Evolutionary conservation across 2,888 invertebrate species (phyloP), one percentile per base, ranked within the genome.

Genomic region (Drepana falcataria): DNA sequence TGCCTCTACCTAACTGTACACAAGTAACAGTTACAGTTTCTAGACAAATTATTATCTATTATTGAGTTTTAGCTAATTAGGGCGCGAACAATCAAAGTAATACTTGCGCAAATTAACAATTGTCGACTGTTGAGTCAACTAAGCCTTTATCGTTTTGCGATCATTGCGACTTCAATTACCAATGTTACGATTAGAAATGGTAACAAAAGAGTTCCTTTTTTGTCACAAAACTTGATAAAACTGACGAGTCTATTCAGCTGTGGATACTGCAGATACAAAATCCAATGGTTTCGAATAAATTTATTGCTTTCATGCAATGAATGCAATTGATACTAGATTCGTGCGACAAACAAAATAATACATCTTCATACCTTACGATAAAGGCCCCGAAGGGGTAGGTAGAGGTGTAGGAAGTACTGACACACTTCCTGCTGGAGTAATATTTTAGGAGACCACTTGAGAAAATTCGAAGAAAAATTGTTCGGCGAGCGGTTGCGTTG

Each of bases 1-100:
- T 21, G 21, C 21, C 21, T 21, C 21, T 21, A 21, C 21, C 21
- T 21, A 21, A 21, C 21, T 21, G 21, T 1, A 21, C 21, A 21
- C 21, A 0, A 21, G 21, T 21, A 21, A 21, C 21, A 21, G 21
- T 21, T 21, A 21, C 37, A 3, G 37, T 37, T 37, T 37, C 37
- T 37, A 3, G 37, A 37, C 3, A 9, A 35, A 35, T 3, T 21
- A 49, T 35, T 21, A 21, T 21, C 21, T 21, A 21, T 49, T 35
- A 48, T 21, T 48, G 34, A 7, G 34, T 37, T 37, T 37, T 44
- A 7, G 47, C 47, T 51, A 57, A 63, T 53, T 57, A 55, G 61
- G 54, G 60, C 59, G 59, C 57, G 60, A 68, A 63, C 64, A 58
- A 60, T 58, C 61, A 58, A 59, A 57, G 49, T 49, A 57, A 57